Conservation (phyloP, 2,797 vertebrate species). For the Danio choprae region DNA sequence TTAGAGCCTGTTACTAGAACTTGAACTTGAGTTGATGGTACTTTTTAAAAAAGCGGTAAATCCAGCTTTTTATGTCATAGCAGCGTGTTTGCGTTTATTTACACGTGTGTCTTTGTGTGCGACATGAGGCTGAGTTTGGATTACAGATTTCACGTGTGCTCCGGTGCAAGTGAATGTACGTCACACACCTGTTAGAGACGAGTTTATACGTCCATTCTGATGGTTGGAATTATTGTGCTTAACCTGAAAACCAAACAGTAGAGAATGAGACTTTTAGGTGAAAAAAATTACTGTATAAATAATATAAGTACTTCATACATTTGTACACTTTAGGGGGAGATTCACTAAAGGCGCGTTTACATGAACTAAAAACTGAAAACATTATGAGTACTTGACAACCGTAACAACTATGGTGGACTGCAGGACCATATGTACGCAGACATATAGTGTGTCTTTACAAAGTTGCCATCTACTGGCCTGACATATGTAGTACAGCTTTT, state of each 20-base stretch:
- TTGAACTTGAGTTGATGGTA: slow-evolving; percentile 1
- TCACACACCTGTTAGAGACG: slow-evolving; percentile 7
- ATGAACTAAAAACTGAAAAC: too few species aligned
- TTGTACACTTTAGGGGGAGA: neutral
- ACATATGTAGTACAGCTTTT: too few species aligned
- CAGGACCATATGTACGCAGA: too few species aligned
- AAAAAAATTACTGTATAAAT: slow-evolving; percentile 2
- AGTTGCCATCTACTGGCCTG: too few species aligned
- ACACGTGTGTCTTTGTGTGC: slow-evolving; percentile 20
- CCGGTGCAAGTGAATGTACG: slow-evolving; percentile 19
- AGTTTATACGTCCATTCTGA: slow-evolving; percentile 10
- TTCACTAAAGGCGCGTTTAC: neutral
- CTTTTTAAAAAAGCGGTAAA: neutral
- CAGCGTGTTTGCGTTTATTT: slow-evolving; percentile 32
- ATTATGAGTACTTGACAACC: too few species aligned
- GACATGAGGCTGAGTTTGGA: neutral
- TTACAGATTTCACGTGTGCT: slow-evolving; percentile 21
- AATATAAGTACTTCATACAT: neutral
- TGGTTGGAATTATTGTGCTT: slow-evolving; percentile 28
- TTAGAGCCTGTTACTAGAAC: slow-evolving; percentile 23
- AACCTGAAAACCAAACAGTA: slow-evolving; percentile 37
- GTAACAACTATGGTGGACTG: too few species aligned
- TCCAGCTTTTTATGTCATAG: slow-evolving; percentile 27
- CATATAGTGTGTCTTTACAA: too few species aligned
- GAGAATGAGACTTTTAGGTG: neutral